Base-by-base conservation (phyloP, 2,113 vertebrate genomes). In the Antidorcas marsupialis region DNA sequence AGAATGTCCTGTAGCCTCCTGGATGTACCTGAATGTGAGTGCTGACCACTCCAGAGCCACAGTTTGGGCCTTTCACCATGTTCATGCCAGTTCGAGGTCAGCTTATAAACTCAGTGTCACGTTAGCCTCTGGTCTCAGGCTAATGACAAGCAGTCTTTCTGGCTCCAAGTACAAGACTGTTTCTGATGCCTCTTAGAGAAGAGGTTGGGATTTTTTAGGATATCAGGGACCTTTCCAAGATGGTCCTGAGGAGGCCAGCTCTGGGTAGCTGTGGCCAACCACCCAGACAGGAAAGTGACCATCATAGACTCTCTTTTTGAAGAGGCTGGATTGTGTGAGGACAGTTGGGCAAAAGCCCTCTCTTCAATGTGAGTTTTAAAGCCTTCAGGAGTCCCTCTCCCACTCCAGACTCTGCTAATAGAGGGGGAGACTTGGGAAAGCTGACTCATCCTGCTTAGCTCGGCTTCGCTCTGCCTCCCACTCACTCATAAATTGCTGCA, bases 401-500 rank as follows among this genome's bases (percentile, higher is more conserved):
- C 57, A 8, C 6, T 36, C 53, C n/a, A 89, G 57, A 62, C 55
- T 86, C 50, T 3, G 12, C 27, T 52, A 60, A 76, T 7, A 4
- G 57, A 50, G 89, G 93, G 33, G 55, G 79, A 79, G 52, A 23
- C 87, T 57, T 55, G 84, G 64, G 87, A 76, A 81, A 45, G 59
- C 85, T 89, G 85, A 85, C 67, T 94, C 93, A 93, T 45, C 47
- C 33, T 52, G 43, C 78, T 88, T 30, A 43, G n/a, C 55, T 60
- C 36, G 1, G 8, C 43, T 87, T 64, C 7, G n/a, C 47, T 76
- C 43, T 88, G 87, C 94, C 67, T 97, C 91, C 91, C 90, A 78
- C 94, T 93, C 64, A 81, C 84, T 81, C 87, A 83, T 82, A 92
- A 92, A 90, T 85, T 85, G 82, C 85, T 71, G 76, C 88, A 92